phyloP scores from a whole-genome alignment of 2,113 vertebrate species.

The Corydoras maculifer region DNA sequence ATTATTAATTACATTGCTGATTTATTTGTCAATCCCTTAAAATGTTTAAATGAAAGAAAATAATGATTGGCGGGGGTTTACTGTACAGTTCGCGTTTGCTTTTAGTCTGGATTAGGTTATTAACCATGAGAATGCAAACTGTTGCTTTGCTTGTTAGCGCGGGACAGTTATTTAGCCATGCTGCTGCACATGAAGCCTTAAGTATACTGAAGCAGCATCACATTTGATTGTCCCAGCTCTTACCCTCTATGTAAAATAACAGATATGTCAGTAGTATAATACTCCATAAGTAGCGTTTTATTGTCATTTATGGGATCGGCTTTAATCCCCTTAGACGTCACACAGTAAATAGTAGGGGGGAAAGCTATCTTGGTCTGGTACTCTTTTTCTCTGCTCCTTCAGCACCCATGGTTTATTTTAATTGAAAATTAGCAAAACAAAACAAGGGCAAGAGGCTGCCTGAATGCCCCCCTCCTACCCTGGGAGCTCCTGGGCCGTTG shows the following conservation, averaged over 20 bases:
- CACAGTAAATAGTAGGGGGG: conserved; percentile 43
- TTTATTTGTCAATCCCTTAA: too few relatives aligned
- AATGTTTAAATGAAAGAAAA: too few relatives aligned
- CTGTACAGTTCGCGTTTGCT: not conserved
- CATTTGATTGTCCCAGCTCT: conserved; percentile 49
- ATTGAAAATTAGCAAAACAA: conserved; percentile 94
- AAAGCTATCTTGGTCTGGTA: conserved; percentile 39
- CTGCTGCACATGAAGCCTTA: conserved; percentile 25
- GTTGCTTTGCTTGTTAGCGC: conserved; percentile 34
- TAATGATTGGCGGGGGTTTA: too few relatives aligned
- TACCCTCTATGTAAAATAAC: conserved; percentile 58
- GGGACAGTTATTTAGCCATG: conserved; percentile 34
- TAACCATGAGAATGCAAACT: conserved; percentile 30
- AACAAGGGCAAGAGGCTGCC: conserved; percentile 78
- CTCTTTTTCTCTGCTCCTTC: conserved; percentile 49
- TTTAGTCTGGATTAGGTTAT: not conserved
- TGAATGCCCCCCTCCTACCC: conserved; percentile 85
- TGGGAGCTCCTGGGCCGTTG: conserved; percentile 95
- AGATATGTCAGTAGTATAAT: conserved; percentile 57
- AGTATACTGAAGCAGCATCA: conserved; percentile 48
- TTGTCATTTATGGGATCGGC: conserved; percentile 58
- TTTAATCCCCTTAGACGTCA: conserved; percentile 64
- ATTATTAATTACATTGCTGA: too few relatives aligned
- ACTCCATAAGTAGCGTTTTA: conserved; percentile 64
- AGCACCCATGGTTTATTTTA: conserved; percentile 99